phyloP scores from a whole-genome alignment of 2,797 vertebrate genomes.

The Novumbra hubbsi region DNA sequence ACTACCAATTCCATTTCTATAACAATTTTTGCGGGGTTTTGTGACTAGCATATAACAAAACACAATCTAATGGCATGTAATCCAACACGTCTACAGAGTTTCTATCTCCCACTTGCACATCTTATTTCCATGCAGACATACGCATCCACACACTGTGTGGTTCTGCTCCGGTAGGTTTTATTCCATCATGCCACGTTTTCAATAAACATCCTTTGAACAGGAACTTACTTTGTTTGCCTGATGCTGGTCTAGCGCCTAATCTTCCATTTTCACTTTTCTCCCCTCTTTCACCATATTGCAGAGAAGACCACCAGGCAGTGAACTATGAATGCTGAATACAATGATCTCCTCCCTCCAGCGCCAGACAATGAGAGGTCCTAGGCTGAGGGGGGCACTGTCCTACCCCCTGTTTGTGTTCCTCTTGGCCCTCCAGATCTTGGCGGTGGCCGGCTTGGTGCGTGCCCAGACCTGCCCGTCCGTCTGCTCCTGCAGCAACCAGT shows the following conservation, averaged over 20 bases:
- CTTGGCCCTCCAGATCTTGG: slow-evolving; percentile 96
- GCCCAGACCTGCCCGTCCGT: slow-evolving; percentile 97
- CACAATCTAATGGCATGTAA: too few species aligned
- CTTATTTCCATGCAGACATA: not conserved
- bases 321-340: slow-evolving; percentile 99
- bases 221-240: not conserved
- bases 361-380: slow-evolving; percentile 99
- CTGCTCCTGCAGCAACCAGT: slow-evolving; percentile 98
- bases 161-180: not conserved
- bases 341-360: slow-evolving; percentile 99
- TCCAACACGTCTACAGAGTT: too few species aligned
- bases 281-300: slow-evolving; percentile 57
- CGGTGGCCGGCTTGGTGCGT: slow-evolving; percentile 93
- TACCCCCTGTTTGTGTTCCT: slow-evolving; percentile 98
- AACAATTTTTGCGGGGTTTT: too few species aligned
- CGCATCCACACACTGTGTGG: not conserved
- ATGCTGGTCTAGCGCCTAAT: not conserved
- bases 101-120: too few species aligned
- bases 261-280: not conserved
- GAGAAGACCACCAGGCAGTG: slow-evolving; percentile 89
- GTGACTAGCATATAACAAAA: too few species aligned
- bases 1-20: too few species aligned
- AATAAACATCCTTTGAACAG: slow-evolving; percentile 3
- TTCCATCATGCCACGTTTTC: not conserved
- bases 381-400: slow-evolving; percentile 99